Evolutionary conservation across 2,888 invertebrate species (phyloP), one percentile per base, ranked within the genome.

Genomic region (Trissoscelio sp.): DNA sequence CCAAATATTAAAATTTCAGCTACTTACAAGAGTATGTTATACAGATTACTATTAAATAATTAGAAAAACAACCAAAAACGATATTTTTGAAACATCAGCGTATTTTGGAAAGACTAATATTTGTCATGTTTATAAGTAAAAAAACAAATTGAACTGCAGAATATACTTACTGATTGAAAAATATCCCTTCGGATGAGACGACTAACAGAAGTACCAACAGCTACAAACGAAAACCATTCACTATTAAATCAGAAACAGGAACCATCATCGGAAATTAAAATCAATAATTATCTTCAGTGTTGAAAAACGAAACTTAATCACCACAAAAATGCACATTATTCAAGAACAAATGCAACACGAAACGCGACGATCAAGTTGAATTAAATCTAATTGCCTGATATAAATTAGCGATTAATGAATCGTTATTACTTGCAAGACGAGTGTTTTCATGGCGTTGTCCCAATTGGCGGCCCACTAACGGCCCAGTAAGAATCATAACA

Each of bases 401-500:
- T 12, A 11, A 7, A 11, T 1, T 64, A 34, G 34, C 14, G 22
- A 31, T 64, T 48, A 22, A 60, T 48, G 58, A 18, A 51, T 37
- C 12, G n/a, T 46, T 34, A 86, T 87, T 88, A 88, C 87, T 86
- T 86, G 82, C 16, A 85, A 34, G 58, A 46, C 7, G 7, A 46
- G 24, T 3, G 22, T 46, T 79, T 75, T 85, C 88, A 87, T 88
- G 80, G 24, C 81, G 82, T 51, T 58, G 74, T 66, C 73, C 82
- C 80, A 81, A 81, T 79, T 75, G 57, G 53, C 31, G 83, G 78
- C 82, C 82, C 70, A 80, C 60, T 84, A 82, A 80, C 85, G 80
- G 80, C 82, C 83, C 72, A 85, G 83, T 82, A 85, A 84, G 86
- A 87, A 86, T 84, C 87, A 87, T 88, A 87, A 88, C 86, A 84